Base-by-base conservation (phyloP, 2,888 invertebrate genomes). In the Arenicola marina region DNA sequence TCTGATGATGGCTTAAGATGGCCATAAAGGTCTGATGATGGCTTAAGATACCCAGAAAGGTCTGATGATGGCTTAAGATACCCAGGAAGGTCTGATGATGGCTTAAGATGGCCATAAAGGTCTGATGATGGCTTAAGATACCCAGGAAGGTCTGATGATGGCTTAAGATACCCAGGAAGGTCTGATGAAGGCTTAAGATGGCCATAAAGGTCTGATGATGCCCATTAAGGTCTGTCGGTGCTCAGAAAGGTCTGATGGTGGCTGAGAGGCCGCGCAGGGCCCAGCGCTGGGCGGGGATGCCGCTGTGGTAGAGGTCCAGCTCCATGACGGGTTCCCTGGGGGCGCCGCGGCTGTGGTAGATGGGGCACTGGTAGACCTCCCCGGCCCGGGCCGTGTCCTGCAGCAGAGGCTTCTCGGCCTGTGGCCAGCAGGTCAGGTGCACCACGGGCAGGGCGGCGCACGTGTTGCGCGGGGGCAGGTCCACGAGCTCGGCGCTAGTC, bases 281-380 rank as follows among this genome's bases (percentile, higher is more conserved):
- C 82, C 82, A 83, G 48, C 80, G 70, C 3, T 75, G 73, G 28
- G 80, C 72, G 21, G 78, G 74, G 26, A 80, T 74, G 4, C 78
- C 79, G 45, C 77, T 78, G 59, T 76, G 72, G 21, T 76, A 66
- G 4, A 83, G 74, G 56, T 82, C 81, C 59, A 83, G 66, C 66
- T 81, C 81, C 68, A 82, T 69, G 55, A 83, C 74, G 21, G 32
- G 18, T n/a, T 59, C n/a, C 15, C 77, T 75, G 18, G 74, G 65
- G 2, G 73, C 64, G 2, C 75, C 73, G 11, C 81, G 74, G 0
- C 80, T 78, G 43, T 76, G 76, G 68, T 79, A 83, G 24, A 82
- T 78, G 1, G 83, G 81, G 62, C 83, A 83, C 63, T 75, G 72
- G 68, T 79, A 83, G 2, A 74, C 73, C 66, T 82, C 81, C 2